Evolutionary conservation across 1,140 invertebrate genomes (phyloP).

Genomic region (Reticulitermes speratus): DNA sequence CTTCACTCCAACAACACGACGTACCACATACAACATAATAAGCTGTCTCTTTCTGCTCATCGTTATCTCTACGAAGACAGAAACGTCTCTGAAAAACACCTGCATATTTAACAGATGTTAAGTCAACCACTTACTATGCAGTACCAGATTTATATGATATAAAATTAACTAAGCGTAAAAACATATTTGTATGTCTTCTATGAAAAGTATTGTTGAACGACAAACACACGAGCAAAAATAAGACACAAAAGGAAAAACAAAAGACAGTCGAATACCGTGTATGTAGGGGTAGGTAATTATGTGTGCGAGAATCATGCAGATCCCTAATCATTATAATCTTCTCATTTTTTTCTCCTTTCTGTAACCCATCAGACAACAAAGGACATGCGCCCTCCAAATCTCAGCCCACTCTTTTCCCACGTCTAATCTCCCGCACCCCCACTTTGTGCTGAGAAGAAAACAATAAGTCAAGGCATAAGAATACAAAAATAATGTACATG

Average conservation of each 20-base stretch:
- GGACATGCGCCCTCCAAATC: neutral
- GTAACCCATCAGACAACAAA: neutral
- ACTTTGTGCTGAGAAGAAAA: conserved; percentile 10
- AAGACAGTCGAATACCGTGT: neutral
- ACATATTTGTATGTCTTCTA: too few species aligned
- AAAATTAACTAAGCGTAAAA: too few species aligned
- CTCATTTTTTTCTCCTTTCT: neutral
- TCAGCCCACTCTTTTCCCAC: neutral
- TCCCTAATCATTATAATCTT: neutral
- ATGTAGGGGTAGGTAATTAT: neutral
- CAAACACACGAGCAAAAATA: too few species aligned
- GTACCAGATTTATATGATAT: too few species aligned
- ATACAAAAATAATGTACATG: neutral
- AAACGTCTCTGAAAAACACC: too few species aligned
- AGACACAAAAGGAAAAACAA: neutral
- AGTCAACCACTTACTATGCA: too few species aligned
- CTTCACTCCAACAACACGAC: too few species aligned
- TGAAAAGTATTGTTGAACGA: too few species aligned
- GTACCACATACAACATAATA: too few species aligned
- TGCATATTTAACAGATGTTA: too few species aligned
- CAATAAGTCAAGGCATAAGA: neutral
- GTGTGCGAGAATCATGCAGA: neutral
- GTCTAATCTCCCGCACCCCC: neutral
- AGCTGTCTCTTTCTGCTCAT: too few species aligned
- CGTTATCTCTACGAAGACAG: too few species aligned